Evolutionary conservation across 2,797 vertebrate species (phyloP).

Genomic region (Enoplosus armatus): DNA sequence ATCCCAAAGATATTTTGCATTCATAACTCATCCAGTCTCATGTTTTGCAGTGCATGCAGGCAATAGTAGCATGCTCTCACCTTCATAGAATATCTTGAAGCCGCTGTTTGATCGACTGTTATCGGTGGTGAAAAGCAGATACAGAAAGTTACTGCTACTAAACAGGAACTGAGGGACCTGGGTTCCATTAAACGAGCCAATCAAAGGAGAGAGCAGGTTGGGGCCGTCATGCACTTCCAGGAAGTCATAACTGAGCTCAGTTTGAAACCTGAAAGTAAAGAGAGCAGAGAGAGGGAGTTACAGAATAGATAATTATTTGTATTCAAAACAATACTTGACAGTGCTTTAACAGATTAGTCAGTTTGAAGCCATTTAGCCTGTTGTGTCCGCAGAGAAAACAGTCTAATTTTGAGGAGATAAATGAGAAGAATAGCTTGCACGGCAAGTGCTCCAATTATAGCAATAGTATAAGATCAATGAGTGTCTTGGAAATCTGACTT

Average conservation of each 20-base stretch:
- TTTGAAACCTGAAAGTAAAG: slow-evolving; percentile 91
- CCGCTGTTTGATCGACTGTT: slow-evolving; percentile 98
- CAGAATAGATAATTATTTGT: slow-evolving; percentile 19
- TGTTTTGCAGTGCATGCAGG: not conserved
- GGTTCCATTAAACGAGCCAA: slow-evolving; percentile 96
- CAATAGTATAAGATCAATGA: slow-evolving; percentile 48
- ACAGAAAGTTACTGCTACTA: slow-evolving; percentile 94
- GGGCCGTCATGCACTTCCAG: slow-evolving; percentile 97
- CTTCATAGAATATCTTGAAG: slow-evolving; percentile 99
- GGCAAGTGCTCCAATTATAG: slow-evolving; percentile 49
- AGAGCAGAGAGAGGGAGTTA: slow-evolving; percentile 15
- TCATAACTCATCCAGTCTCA: not conserved
- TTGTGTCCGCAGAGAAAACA: slow-evolving; percentile 16
- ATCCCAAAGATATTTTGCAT: not conserved
- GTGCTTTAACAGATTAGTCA: slow-evolving; percentile 23
- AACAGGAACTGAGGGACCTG: slow-evolving; percentile 98
- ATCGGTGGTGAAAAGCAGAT: slow-evolving; percentile 97
- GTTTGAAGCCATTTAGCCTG: slow-evolving; percentile 17
- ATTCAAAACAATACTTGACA: slow-evolving; percentile 26
- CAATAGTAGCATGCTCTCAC: slow-evolving; percentile 81
- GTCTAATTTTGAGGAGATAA: slow-evolving; percentile 29
- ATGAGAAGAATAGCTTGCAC: slow-evolving; percentile 13
- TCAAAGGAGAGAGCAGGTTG: slow-evolving; percentile 94
- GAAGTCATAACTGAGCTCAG: slow-evolving; percentile 98
- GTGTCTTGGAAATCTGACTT: slow-evolving; percentile 50